phyloP scores from a whole-genome alignment of 2,797 vertebrate genomes.

The Nothura maculosa region DNA sequence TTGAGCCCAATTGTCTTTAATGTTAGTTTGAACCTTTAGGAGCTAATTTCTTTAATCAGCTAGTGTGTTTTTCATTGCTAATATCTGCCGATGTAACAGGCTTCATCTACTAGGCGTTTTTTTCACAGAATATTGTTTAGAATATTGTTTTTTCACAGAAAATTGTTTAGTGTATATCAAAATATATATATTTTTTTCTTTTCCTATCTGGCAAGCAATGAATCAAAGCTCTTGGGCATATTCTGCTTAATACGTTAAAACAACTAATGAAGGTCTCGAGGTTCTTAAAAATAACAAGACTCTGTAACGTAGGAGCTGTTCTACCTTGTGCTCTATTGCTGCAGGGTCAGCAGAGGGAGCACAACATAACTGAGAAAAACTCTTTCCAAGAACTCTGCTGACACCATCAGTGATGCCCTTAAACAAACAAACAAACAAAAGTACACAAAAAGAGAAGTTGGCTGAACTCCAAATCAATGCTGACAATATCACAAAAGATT shows the following conservation, averaged over 20 bases:
- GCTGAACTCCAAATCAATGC: not conserved
- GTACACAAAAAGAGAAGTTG: not conserved
- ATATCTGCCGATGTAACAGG: accelerated
- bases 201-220: not conserved
- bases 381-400: constrained; percentile 52
- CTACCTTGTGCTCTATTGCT: constrained; percentile 29
- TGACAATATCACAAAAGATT: not conserved
- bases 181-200: not conserved
- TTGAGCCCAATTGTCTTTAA: not conserved
- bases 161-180: not conserved
- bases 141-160: not conserved
- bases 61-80: not conserved
- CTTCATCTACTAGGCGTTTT: not conserved
- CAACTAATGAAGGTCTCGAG: not conserved
- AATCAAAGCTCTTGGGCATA: not conserved
- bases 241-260: not conserved
- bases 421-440: not conserved
- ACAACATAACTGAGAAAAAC: constrained; percentile 33
- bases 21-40: not conserved
- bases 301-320: accelerated
- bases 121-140: not conserved
- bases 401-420: not conserved
- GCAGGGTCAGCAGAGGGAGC: constrained; percentile 75
- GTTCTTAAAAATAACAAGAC: not conserved
- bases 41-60: not conserved